Evolutionary conservation across 2,888 invertebrate genomes (phyloP), one percentile per base, ranked within the genome.

Genomic region (Apodemia zela): DNA sequence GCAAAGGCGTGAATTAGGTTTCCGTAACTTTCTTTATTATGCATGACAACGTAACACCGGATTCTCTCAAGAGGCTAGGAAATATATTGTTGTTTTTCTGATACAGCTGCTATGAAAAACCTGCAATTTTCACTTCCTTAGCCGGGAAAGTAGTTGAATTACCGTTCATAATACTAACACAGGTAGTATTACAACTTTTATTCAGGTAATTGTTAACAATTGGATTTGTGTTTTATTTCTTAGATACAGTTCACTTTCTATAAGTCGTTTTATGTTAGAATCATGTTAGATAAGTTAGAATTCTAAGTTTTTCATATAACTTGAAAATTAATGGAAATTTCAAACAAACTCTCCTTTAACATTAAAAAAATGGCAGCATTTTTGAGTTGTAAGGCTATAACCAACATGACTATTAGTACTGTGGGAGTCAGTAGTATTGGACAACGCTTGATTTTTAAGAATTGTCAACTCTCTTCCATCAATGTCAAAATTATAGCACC

Each of bases 61-160:
- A 67, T 59, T 68, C 66, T 67, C 68, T 66, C 68, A 66, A 62
- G 61, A 65, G 66, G 66, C 64, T 59, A 63, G 65, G 63, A 66
- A 68, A 66, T 69, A 65, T 66, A 77, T 77, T 78, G 75, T 70
- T 73, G 75, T 70, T 73, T 74, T 77, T 75, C 75, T 76, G 74
- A 73, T 69, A 67, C 59, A 42, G 62, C 63, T 65, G 25, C 54
- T 15, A 21, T 66, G 68, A 59, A 54, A 66, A 67, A 68, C 62
- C 68, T 42, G 60, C 59, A 62, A 66, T 62, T 63, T 42, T 49
- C 42, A 64, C 60, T 68, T 68, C 68, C 67, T 61, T 51, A 59
- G 49, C 38, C 59, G 61, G 51, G 51, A 61, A 51, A 33, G 61
- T 54, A 13, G 51, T 21, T 45, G 6, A 45, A n/a, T 51, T 54